Evolutionary conservation across 2,888 invertebrate genomes (phyloP), one percentile per base, ranked within the genome.

Genomic region (Melanotus villosus): DNA sequence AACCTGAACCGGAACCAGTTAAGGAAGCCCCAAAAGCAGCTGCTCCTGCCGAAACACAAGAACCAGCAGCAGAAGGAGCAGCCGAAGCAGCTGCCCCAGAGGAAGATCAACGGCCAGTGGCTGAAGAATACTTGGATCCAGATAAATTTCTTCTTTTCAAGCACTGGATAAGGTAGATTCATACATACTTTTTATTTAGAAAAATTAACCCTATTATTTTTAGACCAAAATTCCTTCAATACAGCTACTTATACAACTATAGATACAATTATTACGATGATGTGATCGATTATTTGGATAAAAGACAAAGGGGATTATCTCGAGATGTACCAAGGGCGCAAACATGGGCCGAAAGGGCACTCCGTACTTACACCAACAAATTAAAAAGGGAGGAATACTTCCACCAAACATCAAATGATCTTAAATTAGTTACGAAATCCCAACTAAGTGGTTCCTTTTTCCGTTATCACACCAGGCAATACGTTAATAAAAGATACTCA

Each of bases 221-320:
- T 86, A 92, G 92, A 83, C 95, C 95, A 16, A 91, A 90, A 82
- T 91, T 92, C 85, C 89, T 93, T 43, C 93, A 93, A 81, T 95
- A 95, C 87, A 90, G 88, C 81, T 95, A 94, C 83, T 87, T 94
- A 83, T 93, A 92, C 86, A 91, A 94, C 84, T 95, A 95, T 86
- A 90, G 92, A 85, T 90, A 91, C 84, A 94, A 93, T 85, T 95
- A 95, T 84, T 95, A 95, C 85, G 91, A 94, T 81, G 94, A 95
- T 82, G 91, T 93, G 70, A 93, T 95, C 83, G 91, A 92, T 80
- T 95, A 92, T 85, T 84, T 95, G 85, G 92, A 95, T 83, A 90
- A 91, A 80, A 89, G 93, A 77, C 89, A 91, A 84, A 87, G 88
- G 75, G 95, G 95, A 0, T 72, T 85, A 19, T 65, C 80, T 18